Base-by-base conservation (phyloP, 2,888 invertebrate species). In the Stramonita haemastoma region DNA sequence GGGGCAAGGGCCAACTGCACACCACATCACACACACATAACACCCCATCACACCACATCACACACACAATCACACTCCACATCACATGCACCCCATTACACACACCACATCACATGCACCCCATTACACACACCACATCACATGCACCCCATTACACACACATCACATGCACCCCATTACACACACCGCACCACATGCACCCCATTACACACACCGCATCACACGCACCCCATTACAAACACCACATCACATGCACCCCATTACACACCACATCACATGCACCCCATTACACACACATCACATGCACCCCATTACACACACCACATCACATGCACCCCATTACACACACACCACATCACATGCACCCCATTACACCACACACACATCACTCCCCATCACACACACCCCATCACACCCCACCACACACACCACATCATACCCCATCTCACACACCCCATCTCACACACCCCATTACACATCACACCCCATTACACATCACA, bases 1-100 rank as follows among this genome's bases (percentile, higher is more conserved):
- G 94, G 94, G 19, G 93, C 93, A 29, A 96, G 91, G 26, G 95
- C 95, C 91, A 93, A 92, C 95, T 95, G 92, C 36, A 83, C 22
- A 73, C 60, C 56, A 46, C 13, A 87, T 13, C 73, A 46, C 46
- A 46, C 46, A 66, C 56, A 46, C 13, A 87, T 13, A 36, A 46
- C 46, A 46, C 46, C 46, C 2, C 46, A 46, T 46, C 8, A 46
- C 46, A 46, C 46, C 46, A 46, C 46, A 46, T 46, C 8, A 46
- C 46, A 46, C 46, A 46, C 46, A n/a, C 91, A 93, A 92, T 94
- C 95, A 92, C 36, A 83, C 22, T 56, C 60, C 56, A 46, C 13
- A 87, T 13, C 73, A 46, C 46, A n/a, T n/a, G n/a, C n/a, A n/a
- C n/a, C 46, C 2, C 46, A 46, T 46, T 46, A 46, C 46, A 46